Conservation (phyloP, 23 tunicate genomes). For the Ciona savignyi region DNA sequence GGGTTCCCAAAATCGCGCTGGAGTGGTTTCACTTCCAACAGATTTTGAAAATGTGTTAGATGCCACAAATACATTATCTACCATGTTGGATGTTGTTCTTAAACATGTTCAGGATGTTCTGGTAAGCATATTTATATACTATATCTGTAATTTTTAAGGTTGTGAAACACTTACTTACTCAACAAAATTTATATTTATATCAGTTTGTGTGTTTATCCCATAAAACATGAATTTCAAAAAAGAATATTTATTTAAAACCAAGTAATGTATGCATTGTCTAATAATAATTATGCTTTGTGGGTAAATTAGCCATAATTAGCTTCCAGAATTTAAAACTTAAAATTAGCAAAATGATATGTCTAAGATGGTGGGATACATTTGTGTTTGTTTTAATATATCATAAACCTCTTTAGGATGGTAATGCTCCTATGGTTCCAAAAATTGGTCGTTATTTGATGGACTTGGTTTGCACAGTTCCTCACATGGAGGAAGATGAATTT, state of each 20-base stretch:
- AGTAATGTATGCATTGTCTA: too few relatives aligned
- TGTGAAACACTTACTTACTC: too few relatives aligned
- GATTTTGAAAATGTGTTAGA: conserved; percentile 78
- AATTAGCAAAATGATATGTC: not conserved
- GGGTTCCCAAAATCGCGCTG: conserved; percentile 15
- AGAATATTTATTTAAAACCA: too few relatives aligned
- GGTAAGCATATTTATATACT: conserved; percentile 38
- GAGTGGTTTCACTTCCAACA: conserved; percentile 55
- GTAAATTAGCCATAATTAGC: too few relatives aligned
- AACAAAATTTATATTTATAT: too few relatives aligned
- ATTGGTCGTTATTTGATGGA: conserved; percentile 76
- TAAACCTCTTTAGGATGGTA: conserved; percentile 52
- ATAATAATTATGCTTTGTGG: too few relatives aligned
- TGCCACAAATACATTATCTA: conserved; percentile 25
- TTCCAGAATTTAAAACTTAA: not conserved
- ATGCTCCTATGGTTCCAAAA: conserved; percentile 48
- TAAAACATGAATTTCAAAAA: too few relatives aligned
- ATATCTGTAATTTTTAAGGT: too few relatives aligned
- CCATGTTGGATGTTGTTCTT: conserved; percentile 50
- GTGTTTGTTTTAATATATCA: too few relatives aligned
- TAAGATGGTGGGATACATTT: too few relatives aligned
- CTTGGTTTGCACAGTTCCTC: conserved; percentile 73
- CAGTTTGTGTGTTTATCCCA: too few relatives aligned
- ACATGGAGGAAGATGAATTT: conserved; percentile 85
- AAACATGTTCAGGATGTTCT: conserved; percentile 57